phyloP scores from a whole-genome alignment of 2,113 vertebrate species.

The Cranoglanis bouderius region DNA sequence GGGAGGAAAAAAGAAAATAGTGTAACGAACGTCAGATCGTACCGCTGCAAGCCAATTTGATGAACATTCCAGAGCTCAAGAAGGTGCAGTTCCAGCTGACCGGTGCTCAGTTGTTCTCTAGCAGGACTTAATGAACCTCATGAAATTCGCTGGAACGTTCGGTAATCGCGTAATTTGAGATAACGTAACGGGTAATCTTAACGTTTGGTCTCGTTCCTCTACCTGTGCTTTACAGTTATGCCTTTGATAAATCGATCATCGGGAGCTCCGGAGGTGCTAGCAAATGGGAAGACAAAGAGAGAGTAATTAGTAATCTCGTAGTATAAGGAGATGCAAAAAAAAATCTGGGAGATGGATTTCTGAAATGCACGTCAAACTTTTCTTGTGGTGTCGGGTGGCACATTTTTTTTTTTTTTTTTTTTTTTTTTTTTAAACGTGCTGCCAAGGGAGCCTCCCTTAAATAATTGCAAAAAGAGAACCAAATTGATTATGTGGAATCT shows the following conservation, averaged over 20 bases:
- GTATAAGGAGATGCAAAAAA: neutral
- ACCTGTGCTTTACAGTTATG: constrained; percentile 1
- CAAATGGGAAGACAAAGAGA: constrained; percentile 22
- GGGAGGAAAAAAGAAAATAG: no score
- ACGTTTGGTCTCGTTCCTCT: constrained; percentile 7
- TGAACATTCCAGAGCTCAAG: neutral
- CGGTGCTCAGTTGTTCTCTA: neutral
- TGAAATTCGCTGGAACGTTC: neutral
- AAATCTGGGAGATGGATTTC: neutral
- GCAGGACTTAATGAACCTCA: neutral
- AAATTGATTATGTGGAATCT: constrained; percentile 40
- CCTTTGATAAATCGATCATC: constrained; percentile 41
- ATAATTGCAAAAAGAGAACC: neutral
- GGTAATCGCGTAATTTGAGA: constrained; percentile 5
- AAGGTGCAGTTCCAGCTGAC: neutral
- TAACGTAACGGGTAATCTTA: constrained; percentile 11
- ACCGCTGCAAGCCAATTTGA: neutral
- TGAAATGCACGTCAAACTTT: neutral
- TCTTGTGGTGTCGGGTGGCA: neutral
- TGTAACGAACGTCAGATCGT: neutral
- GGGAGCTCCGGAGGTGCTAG: constrained; percentile 27
- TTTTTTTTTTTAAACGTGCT: constrained; percentile 10
- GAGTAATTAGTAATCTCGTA: constrained; percentile 20
- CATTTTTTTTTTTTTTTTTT: constrained; percentile 23
- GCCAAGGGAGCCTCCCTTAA: neutral